Evolutionary conservation across 1,140 invertebrate species (phyloP), one percentile per base, ranked within the genome.

Genomic region (Lerema accius): DNA sequence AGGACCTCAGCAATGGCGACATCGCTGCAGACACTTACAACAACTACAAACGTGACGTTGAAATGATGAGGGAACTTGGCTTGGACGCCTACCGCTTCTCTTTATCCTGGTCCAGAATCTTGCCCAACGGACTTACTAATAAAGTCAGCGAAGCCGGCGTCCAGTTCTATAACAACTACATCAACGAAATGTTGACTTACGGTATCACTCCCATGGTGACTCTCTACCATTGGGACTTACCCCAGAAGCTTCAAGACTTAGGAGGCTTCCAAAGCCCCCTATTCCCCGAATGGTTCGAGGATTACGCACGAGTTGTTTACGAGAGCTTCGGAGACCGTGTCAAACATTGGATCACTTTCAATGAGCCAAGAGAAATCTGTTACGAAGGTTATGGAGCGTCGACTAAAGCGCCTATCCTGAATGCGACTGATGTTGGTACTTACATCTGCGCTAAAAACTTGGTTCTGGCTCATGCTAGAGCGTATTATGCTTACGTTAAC

Each of bases 21-120:
- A 61, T 84, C 1, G 67, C 75, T 0, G 68, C 69, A 7, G 73
- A 85, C 51, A 71, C 76, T 2, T 86, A 84, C 61, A 65, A 82
- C 17, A 73, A 75, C 17, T 79, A 75, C 59, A 66, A 73, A 13
- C 48, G 80, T 4, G 84, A 86, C 17, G 79, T 86, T 0, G 72
- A 82, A 37, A 80, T 86, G 78, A 73, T 84, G 65, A 56, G 76
- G 16, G 82, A 84, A 55, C 63, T 84, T 0, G 82, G 84, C 0
- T 56, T 86, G 2, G 73, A 89, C 40, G 80, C 75, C 53, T 94
- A 94, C 71, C 87, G 94, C 4, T 93, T 94, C 75, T 94, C 94
- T 0, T 71, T 94, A 43, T 92, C 93, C 14, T 94, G 94, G 94
- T 67, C 93, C 0, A 81, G 93, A 62, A 86, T 94, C 15, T 59